A percentile compares a stretch with the other conserved stretches of the same genome.
Conservation (phyloP, 2,113 vertebrate genomes). For the Phalacrocorax brasilianus region DNA sequence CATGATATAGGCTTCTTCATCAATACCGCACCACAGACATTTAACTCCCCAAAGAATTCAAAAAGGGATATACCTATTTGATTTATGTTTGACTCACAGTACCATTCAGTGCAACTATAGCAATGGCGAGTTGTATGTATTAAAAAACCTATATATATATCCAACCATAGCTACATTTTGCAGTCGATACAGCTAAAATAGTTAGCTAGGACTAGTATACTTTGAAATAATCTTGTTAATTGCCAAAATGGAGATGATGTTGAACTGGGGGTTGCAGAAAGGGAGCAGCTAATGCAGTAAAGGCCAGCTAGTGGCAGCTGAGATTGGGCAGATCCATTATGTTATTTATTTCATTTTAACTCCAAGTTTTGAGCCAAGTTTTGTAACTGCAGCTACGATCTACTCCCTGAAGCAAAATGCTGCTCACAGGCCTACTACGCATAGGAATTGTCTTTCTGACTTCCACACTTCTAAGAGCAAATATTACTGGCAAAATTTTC, state of each 20-base stretch:
- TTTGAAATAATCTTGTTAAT: not conserved
- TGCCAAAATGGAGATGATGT: not conserved
- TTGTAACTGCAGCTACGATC: not conserved
- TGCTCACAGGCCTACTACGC: not conserved
- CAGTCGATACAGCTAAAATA: not conserved
- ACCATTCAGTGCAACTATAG: not conserved
- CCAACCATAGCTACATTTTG: not conserved
- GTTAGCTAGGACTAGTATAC: not conserved
- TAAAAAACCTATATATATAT: not conserved
- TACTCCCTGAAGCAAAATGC: not conserved
- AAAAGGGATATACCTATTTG: not conserved
- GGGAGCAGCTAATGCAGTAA: not conserved
- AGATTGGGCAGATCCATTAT: not conserved
- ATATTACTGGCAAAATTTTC: not conserved
- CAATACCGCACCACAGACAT: not conserved
- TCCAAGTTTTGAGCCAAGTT: not conserved
- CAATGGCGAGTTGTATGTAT: not conserved
- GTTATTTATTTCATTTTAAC: not conserved
- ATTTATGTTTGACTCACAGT: not conserved
- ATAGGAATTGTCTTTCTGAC: not conserved
- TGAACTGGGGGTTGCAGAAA: not conserved
- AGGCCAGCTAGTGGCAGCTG: not conserved
- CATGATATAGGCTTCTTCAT: not conserved
- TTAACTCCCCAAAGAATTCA: not conserved
- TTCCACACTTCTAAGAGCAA: not conserved